These are phyloP conservation scores for Aurelia sp. DNA, from an alignment of 30 jellyfish, hydroid and myxozoan genomes.

Conservation along the genomic window DNA sequence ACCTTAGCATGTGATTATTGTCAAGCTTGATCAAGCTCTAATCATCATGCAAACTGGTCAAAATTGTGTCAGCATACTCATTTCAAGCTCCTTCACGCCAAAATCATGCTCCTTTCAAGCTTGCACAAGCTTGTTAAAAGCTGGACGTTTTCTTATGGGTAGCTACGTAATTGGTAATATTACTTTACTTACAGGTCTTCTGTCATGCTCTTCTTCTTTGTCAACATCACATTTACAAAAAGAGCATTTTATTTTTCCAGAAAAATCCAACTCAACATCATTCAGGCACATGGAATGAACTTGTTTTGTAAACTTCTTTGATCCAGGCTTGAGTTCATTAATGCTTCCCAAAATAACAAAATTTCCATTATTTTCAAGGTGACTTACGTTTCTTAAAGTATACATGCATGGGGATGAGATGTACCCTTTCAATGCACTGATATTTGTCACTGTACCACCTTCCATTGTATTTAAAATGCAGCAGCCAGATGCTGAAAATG, in stretches of 20 bases:
- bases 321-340: background rate
- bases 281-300: constrained; percentile 44
- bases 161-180: too few relatives aligned
- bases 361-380: constrained; percentile 3
- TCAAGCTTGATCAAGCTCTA: too few relatives aligned
- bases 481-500: too few relatives aligned
- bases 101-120: too few relatives aligned
- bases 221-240: background rate
- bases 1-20: too few relatives aligned
- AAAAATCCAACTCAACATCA: background rate
- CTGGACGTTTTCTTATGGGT: too few relatives aligned
- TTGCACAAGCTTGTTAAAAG: too few relatives aligned
- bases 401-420: constrained; percentile 62
- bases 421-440: constrained; percentile 50
- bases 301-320: background rate
- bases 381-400: background rate
- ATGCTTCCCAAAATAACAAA: constrained; percentile 25
- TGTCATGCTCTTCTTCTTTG: background rate
- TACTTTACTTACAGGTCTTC: constrained; percentile 9
- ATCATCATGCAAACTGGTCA: too few relatives aligned
- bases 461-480: constrained; percentile 3
- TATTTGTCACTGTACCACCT: constrained; percentile 23
- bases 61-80: too few relatives aligned
- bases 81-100: too few relatives aligned
- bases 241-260: constrained; percentile 6